phyloP scores from a whole-genome alignment of 2,797 vertebrate species.

The Helostoma temminkii region DNA sequence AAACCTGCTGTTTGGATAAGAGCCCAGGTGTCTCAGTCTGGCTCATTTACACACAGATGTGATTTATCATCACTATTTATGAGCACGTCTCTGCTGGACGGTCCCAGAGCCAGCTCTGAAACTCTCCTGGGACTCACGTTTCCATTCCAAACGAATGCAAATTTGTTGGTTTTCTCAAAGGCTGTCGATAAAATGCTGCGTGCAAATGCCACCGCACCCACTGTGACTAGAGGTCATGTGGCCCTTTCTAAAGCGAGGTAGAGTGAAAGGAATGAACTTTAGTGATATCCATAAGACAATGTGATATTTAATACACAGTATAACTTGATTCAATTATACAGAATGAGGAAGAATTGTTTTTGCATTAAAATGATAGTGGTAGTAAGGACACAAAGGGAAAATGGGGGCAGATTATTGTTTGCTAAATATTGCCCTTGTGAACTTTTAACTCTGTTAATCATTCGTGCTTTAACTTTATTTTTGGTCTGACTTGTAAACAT shows the following conservation, averaged over 20 bases:
- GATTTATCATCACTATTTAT: slow-evolving; percentile 52
- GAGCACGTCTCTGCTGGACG: slow-evolving; percentile 23
- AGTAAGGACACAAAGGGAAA: too few species aligned
- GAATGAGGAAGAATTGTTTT: too few species aligned
- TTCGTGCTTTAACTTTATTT: too few species aligned
- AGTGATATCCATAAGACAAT: not conserved
- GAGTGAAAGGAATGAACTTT: not conserved
- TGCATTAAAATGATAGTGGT: too few species aligned
- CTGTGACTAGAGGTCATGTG: slow-evolving; percentile 13
- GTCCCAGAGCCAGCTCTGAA: slow-evolving; percentile 31
- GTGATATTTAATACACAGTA: not conserved
- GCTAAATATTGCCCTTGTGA: not conserved
- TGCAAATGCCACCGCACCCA: slow-evolving; percentile 12
- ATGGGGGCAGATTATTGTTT: too few species aligned
- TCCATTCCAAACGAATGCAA: slow-evolving; percentile 43
- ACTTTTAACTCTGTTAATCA: too few species aligned
- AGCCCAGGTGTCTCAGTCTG: slow-evolving; percentile 30
- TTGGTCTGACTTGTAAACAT: too few species aligned
- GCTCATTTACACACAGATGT: slow-evolving; percentile 49
- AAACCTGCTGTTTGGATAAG: slow-evolving; percentile 37
- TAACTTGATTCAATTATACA: too few species aligned
- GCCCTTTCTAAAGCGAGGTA: not conserved
- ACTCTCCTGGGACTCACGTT: slow-evolving; percentile 6
- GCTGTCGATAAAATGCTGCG: slow-evolving; percentile 13
- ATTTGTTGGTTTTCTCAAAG: slow-evolving; percentile 27